A percentile compares a stretch with the other conserved stretches of the same genome.
Conservation (phyloP, 2,888 invertebrate genomes). For the Zaprionus obscuricornis region DNA sequence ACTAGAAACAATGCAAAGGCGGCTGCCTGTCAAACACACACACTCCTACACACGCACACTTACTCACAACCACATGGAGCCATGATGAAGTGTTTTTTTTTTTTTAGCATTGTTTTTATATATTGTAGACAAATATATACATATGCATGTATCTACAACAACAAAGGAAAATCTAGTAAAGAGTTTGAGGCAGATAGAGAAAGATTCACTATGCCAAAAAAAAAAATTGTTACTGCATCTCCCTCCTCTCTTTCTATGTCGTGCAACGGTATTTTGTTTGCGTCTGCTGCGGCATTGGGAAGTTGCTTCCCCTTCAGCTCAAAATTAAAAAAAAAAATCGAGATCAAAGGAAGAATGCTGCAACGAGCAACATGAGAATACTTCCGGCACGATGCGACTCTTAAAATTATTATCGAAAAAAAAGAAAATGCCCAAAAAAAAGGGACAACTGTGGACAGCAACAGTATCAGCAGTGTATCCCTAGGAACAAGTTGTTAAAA, state of each 20-base stretch:
- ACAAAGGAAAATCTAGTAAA: conserved; percentile 40
- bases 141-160: conserved; percentile 49
- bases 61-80: conserved; percentile 14
- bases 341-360: conserved; percentile 71
- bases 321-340: conserved; percentile 78
- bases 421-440: conserved; percentile 48
- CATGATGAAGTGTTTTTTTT: conserved; percentile 72
- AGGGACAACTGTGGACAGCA: conserved; percentile 59
- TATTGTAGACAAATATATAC: too few relatives aligned
- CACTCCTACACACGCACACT: conserved; percentile 16
- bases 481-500: conserved; percentile 33
- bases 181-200: not conserved
- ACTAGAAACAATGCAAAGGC: conserved; percentile 57
- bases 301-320: conserved; percentile 1
- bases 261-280: conserved; percentile 7
- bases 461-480: conserved; percentile 49
- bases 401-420: conserved; percentile 62
- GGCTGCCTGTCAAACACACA: conserved; percentile 59
- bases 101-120: conserved; percentile 61
- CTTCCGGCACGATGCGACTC: conserved; percentile 58
- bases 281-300: conserved; percentile 23
- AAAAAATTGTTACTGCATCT: conserved; percentile 34
- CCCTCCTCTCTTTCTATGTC: too few relatives aligned
- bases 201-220: conserved; percentile 43
- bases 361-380: conserved; percentile 63